These are phyloP conservation scores for Scopus umbretta DNA, from an alignment of 2,113 vertebrate species.

Conservation along the genomic window DNA sequence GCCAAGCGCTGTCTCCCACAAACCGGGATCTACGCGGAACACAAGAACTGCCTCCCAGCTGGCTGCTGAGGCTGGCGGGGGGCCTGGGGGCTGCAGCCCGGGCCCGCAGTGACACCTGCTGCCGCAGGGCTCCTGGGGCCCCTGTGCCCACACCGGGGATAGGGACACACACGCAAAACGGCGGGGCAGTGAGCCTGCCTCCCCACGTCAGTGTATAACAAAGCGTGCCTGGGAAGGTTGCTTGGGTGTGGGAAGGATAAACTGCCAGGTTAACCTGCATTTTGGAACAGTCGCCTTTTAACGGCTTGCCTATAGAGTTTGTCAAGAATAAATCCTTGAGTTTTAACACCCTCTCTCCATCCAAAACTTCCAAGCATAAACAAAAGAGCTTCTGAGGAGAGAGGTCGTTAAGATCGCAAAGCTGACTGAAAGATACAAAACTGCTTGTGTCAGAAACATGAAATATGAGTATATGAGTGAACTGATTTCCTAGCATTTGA, in stretches of 20 bases:
- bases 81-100: neutral
- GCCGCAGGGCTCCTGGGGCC: neutral
- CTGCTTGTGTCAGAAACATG: neutral
- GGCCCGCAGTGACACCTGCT: neutral
- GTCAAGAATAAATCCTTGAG: neutral
- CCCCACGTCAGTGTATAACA: neutral
- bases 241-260: neutral
- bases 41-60: no score
- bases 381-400: neutral
- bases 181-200: neutral
- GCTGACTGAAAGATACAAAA: neutral
- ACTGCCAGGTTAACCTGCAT: neutral
- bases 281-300: neutral
- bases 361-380: neutral
- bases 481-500: neutral
- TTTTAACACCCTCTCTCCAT: neutral
- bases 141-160: no score
- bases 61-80: neutral
- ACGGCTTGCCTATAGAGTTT: no score
- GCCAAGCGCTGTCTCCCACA: fast-evolving
- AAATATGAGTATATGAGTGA: neutral
- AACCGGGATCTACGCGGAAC: neutral
- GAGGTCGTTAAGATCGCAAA: neutral
- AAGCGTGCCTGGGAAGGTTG: neutral
- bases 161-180: no score